Base-by-base conservation (phyloP, 2,113 vertebrate genomes). In the Catagonus wagneri region DNA sequence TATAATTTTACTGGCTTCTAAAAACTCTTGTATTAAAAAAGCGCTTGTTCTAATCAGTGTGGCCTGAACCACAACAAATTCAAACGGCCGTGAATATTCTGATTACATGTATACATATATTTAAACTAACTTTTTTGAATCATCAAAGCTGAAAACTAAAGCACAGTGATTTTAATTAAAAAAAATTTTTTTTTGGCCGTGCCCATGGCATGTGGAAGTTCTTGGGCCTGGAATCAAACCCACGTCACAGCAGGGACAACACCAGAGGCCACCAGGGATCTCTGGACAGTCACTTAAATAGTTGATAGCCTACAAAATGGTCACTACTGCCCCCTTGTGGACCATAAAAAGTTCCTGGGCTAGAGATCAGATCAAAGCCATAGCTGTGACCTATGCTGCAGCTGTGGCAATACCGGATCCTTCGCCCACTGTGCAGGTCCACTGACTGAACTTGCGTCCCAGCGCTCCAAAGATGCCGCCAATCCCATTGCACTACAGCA, bases 311-410 rank as follows among this genome's bases (percentile, higher is more conserved):
- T 78, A 81, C 16, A 87, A 74, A 92, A 69, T 39, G 66, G 39
- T 54, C 86, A 87, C 69, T 89, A 71, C 17, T 95, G 96, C 96
- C 95, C 86, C 89, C 97, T 93, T 60, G 93, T 97, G 97, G 93
- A 14, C 83, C 83, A 80, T 4, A 72, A 12, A 29, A 6, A 81
- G 29, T 69, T 44, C 44, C 44, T 44, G 44, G 44, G 44, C 44
- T 44, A 44, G 44, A 8, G 44, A 44, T 44, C 44, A 44, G 44
- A 44, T 44, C 44, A 44, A 44, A 44, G 44, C 44, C 44, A 44
- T 8, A 44, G 44, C 44, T 44, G 44, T 44, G 44, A 44, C 44
- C 8, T 44, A 44, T 44, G 44, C 44, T 44, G 8, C 44, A 44
- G 44, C 8, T 44, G 44, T 44, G 44, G 44, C 44, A 44, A 44